Conservation (phyloP, 2,797 vertebrate genomes). For the Myiotriccus ornatus region DNA sequence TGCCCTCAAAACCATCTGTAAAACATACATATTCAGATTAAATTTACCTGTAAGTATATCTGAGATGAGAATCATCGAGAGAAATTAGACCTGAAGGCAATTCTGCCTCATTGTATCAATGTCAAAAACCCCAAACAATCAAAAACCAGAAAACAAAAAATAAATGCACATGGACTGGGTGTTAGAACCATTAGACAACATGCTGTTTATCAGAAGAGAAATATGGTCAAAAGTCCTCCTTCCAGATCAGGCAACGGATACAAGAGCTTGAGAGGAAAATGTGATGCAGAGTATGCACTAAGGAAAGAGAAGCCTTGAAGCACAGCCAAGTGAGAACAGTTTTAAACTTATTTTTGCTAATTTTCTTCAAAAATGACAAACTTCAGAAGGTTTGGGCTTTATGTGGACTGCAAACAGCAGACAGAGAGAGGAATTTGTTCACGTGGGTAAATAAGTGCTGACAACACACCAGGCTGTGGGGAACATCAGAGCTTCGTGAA, state of each 20-base stretch:
- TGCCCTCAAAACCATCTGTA: not conserved
- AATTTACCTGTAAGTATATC: not conserved
- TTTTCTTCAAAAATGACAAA: not conserved
- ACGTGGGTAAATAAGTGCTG: not conserved
- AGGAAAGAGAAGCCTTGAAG: not conserved
- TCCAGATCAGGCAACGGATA: not conserved
- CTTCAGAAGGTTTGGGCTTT: not conserved
- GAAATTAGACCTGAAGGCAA: slow-evolving; percentile 14
- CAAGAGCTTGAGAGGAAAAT: not conserved
- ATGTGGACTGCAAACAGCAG: not conserved
- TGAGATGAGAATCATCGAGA: not conserved
- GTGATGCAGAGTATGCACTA: not conserved
- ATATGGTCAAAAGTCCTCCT: not conserved
- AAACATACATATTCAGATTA: not conserved
- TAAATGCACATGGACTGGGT: not conserved
- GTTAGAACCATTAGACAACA: not conserved
- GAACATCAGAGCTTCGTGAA: not conserved
- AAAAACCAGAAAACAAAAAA: not conserved
- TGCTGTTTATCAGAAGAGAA: not conserved
- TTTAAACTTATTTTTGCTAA: not conserved
- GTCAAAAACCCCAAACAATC: not conserved
- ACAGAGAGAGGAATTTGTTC: not conserved
- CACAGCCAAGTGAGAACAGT: not conserved
- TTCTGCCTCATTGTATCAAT: not conserved
- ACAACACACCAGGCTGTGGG: not conserved